Evolutionary conservation across 1,140 invertebrate genomes (phyloP).

Genomic region (Trichonephila clavata): DNA sequence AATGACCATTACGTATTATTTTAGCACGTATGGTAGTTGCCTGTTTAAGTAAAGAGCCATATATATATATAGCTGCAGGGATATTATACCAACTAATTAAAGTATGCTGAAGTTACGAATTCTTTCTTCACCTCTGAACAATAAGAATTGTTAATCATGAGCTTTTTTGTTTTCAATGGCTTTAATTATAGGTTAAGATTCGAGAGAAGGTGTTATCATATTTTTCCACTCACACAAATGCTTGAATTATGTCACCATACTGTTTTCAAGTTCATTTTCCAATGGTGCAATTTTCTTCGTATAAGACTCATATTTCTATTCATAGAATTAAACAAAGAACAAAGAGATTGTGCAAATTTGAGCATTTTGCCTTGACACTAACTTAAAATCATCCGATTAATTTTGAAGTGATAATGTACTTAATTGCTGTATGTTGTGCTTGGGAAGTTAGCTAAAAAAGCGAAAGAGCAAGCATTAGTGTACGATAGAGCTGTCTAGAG

Average conservation of each 20-base stretch:
- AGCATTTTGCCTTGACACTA: constrained; percentile 30
- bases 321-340: constrained; percentile 28
- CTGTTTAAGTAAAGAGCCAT: not conserved
- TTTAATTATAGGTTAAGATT: constrained; percentile 1
- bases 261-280: not conserved
- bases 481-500: not conserved
- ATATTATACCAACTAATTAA: not conserved
- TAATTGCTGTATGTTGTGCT: not conserved
- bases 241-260: constrained; percentile 9
- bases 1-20: not conserved
- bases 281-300: not conserved
- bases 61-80: not conserved
- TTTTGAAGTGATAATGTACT: not conserved
- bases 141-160: not conserved
- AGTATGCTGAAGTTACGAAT: not conserved
- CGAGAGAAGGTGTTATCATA: not conserved
- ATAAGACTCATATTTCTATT: constrained; percentile 16
- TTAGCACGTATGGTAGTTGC: not conserved
- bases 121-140: not conserved
- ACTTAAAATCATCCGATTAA: not conserved
- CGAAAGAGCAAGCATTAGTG: not conserved
- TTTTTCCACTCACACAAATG: not conserved
- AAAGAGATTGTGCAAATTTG: constrained; percentile 5
- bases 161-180: not conserved
- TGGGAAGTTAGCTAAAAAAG: not conserved